These are phyloP conservation scores for Carassius carassius DNA, from an alignment of 2,113 vertebrate genomes.

Conservation along the genomic window DNA sequence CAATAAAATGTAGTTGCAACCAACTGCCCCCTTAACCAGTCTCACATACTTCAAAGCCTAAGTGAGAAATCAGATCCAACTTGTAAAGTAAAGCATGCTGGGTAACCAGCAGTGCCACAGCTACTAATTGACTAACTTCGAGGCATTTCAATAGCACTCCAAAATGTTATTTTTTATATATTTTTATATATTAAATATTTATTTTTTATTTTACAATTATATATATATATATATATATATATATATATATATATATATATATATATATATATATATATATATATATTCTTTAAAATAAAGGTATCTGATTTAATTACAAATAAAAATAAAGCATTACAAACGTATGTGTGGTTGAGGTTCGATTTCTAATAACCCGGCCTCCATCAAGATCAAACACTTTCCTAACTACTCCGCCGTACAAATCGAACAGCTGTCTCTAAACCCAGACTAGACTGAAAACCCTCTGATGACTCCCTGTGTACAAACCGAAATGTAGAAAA, in stretches of 20 bases:
- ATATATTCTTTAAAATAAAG: neutral
- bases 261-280: neutral
- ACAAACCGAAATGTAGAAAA: neutral
- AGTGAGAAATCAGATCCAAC: neutral
- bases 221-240: no score
- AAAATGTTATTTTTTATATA: neutral
- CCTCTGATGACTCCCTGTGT: neutral
- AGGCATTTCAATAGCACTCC: neutral
- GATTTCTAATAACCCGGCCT: neutral
- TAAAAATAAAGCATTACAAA: neutral
- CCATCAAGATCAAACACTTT: conserved; percentile 13
- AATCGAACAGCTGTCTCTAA: neutral
- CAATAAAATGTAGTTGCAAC: neutral
- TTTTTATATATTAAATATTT: no score
- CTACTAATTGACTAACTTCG: neutral
- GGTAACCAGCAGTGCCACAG: neutral
- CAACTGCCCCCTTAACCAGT: neutral
- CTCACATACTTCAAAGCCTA: neutral
- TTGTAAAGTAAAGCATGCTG: neutral
- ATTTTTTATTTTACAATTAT: no score
- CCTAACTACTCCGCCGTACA: neutral
- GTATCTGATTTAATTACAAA: neutral
- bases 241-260: no score
- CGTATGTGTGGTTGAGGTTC: neutral
- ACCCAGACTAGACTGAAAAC: neutral